phyloP scores from a whole-genome alignment of 1,140 invertebrate genomes.

The Drosophila leontia region DNA sequence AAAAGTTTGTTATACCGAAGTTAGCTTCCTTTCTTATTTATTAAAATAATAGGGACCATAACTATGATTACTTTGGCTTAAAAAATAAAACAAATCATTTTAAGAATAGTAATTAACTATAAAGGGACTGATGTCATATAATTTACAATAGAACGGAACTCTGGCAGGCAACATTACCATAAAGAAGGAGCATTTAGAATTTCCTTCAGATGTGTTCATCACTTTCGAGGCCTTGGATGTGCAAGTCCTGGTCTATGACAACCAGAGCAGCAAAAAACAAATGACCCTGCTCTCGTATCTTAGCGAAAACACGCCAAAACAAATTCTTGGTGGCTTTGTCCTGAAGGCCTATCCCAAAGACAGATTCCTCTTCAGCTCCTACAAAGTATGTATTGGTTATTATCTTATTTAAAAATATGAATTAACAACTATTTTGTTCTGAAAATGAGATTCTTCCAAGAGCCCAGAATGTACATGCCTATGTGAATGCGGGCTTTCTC shows the following conservation, averaged over 20 bases:
- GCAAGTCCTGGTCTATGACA: slow-evolving; percentile 70
- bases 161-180: too few relatives aligned
- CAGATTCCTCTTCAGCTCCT: slow-evolving; percentile 43
- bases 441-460: slow-evolving; percentile 87
- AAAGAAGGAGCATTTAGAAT: too few relatives aligned
- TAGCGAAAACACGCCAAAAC: slow-evolving; percentile 45
- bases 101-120: too few relatives aligned
- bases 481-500: slow-evolving; percentile 92
- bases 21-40: too few relatives aligned
- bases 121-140: too few relatives aligned
- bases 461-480: slow-evolving; percentile 92
- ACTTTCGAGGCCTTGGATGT: slow-evolving; percentile 89
- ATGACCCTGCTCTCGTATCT: slow-evolving; percentile 60
- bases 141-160: neutral
- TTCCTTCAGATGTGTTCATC: slow-evolving; percentile 89
- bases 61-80: too few relatives aligned
- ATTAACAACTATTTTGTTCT: neutral
- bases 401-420: neutral
- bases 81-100: too few relatives aligned
- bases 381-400: neutral
- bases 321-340: slow-evolving; percentile 67
- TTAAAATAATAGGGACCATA: too few relatives aligned
- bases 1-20: too few relatives aligned
- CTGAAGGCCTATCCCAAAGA: slow-evolving; percentile 53
- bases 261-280: slow-evolving; percentile 23